These are phyloP conservation scores for Drosophila melanica DNA, from an alignment of 1,140 invertebrate species.

Conservation along the genomic window DNA sequence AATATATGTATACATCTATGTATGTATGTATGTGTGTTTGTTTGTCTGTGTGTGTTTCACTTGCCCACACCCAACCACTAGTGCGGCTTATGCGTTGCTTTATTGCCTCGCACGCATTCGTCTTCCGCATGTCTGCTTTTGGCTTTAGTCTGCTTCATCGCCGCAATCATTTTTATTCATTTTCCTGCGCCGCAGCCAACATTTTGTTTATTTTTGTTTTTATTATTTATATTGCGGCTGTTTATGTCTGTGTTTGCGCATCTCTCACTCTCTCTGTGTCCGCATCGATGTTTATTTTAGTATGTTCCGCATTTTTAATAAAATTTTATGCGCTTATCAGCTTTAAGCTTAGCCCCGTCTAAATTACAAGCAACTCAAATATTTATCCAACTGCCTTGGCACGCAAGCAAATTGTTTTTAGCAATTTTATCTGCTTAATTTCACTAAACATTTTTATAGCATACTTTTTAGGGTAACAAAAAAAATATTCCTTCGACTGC, in stretches of 20 bases:
- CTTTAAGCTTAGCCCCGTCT: conserved; percentile 31
- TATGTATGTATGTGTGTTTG: conserved; percentile 4
- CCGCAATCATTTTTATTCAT: conserved; percentile 57
- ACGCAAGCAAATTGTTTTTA: background rate
- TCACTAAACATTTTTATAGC: background rate
- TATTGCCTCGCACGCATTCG: conserved; percentile 39
- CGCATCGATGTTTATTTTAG: conserved; percentile 8
- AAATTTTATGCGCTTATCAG: conserved; percentile 30
- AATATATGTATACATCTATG: background rate
- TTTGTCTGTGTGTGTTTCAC: conserved; percentile 25
- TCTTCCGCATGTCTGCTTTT: conserved; percentile 19
- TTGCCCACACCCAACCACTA: conserved; percentile 17
- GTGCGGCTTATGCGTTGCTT: conserved; percentile 43
- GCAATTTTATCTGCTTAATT: background rate
- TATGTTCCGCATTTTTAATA: conserved; percentile 27
- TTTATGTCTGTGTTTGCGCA: background rate
- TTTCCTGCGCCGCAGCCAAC: conserved; percentile 36
- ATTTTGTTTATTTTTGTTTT: conserved; percentile 5
- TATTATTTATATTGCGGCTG: background rate
- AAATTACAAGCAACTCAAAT: conserved; percentile 15
- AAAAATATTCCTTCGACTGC: too few relatives aligned
- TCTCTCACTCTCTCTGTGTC: too few relatives aligned
- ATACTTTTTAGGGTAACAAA: background rate
- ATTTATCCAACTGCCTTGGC: background rate
- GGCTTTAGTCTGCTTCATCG: conserved; percentile 15